Evolutionary conservation across 2,888 invertebrate species (phyloP).

Genomic region (Gibbula magus): DNA sequence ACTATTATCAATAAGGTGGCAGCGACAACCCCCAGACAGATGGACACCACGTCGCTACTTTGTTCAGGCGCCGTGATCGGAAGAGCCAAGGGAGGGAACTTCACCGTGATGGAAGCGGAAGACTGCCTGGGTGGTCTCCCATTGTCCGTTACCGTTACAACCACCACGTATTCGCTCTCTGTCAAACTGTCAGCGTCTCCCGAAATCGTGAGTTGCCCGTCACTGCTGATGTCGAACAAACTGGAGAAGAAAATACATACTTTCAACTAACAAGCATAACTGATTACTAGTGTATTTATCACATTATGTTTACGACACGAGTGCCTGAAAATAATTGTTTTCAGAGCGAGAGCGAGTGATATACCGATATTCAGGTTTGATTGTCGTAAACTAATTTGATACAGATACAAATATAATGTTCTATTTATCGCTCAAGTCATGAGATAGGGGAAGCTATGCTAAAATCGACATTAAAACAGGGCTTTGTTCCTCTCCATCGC

Average conservation of each 20-base stretch:
- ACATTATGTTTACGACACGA: no score
- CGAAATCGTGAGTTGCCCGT: constrained; percentile 50
- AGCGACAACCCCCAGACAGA: constrained; percentile 30
- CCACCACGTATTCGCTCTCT: constrained; percentile 45
- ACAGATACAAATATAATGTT: no score
- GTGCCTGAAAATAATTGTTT: no score
- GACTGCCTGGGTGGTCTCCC: constrained; percentile 52
- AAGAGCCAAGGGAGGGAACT: constrained; percentile 46
- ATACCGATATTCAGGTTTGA: no score
- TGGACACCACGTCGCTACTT: constrained; percentile 24
- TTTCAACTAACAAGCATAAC: background rate
- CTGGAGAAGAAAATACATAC: constrained; percentile 39
- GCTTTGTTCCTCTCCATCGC: no score
- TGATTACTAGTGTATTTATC: background rate
- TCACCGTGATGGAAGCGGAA: constrained; percentile 48
- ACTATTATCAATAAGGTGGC: constrained; percentile 48
- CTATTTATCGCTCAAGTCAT: no score
- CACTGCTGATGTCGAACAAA: constrained; percentile 53
- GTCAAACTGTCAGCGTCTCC: constrained; percentile 42
- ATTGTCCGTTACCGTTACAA: constrained; percentile 55
- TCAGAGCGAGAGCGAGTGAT: no score
- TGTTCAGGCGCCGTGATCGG: background rate
- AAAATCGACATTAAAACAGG: no score
- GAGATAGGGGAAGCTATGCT: no score
- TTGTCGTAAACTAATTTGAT: no score